phyloP scores from a whole-genome alignment of 2,113 vertebrate species.

The Phrynocephalus versicolor region DNA sequence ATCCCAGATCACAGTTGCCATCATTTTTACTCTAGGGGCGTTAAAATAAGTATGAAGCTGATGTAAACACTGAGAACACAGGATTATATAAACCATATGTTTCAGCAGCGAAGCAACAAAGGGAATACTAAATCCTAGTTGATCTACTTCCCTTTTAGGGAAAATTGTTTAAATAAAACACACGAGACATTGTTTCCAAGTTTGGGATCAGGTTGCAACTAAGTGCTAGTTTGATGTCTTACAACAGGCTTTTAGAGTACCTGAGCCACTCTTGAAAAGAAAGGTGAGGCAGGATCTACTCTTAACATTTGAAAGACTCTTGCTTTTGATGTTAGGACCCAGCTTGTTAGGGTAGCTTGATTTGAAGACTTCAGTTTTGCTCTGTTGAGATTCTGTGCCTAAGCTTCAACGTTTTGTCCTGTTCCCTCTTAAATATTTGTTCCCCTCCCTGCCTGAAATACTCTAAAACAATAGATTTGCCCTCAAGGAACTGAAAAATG shows the following conservation, averaged over 20 bases:
- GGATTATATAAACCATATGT: constrained; percentile 38
- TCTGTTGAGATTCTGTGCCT: constrained; percentile 65
- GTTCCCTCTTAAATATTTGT: constrained; percentile 47
- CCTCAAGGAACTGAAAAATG: constrained; percentile 41
- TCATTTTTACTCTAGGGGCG: constrained; percentile 26
- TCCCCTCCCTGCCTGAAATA: constrained; percentile 46
- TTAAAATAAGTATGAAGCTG: constrained; percentile 17
- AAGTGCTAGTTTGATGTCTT: constrained; percentile 50
- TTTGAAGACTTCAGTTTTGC: constrained; percentile 60
- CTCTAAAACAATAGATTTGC: constrained; percentile 57
- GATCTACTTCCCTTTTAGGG: constrained; percentile 62
- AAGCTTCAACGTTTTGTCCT: constrained; percentile 66
- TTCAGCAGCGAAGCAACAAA: constrained; percentile 47
- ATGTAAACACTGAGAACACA: constrained; percentile 47
- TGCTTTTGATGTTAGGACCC: constrained; percentile 73
- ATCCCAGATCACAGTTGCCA: constrained; percentile 17
- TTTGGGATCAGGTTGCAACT: constrained; percentile 47
- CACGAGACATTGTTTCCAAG: constrained; percentile 23
- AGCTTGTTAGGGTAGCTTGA: constrained; percentile 52
- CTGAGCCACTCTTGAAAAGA: constrained; percentile 66
- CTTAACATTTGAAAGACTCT: constrained; percentile 61
- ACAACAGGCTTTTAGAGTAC: constrained; percentile 65
- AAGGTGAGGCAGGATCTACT: constrained; percentile 53
- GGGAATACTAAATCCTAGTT: constrained; percentile 54
- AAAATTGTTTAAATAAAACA: constrained; percentile 55